A percentile compares a stretch with the other conserved stretches of the same genome.
Evolutionary conservation across 2,113 vertebrate genomes (phyloP).

Genomic region (Spea bombifrons): DNA sequence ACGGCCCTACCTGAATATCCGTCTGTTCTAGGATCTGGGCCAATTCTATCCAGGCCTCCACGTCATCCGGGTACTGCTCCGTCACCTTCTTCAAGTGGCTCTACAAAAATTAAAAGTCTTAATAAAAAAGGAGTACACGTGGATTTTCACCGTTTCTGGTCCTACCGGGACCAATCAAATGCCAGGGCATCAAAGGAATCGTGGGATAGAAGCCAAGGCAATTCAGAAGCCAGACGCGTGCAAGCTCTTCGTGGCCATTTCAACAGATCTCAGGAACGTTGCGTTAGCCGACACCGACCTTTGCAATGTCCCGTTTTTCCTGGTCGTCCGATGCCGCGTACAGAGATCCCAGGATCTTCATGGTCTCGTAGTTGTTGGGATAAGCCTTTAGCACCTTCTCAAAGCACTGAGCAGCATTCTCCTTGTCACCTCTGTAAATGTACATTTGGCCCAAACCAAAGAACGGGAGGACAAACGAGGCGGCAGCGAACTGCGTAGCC

Average conservation of each 20-base stretch:
- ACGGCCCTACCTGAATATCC: slow-evolving; percentile 81
- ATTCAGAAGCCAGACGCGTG: too few species aligned
- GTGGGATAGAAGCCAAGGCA: neutral
- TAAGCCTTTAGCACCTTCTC: slow-evolving; percentile 98
- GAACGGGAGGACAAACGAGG: slow-evolving; percentile 94
- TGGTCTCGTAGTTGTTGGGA: slow-evolving; percentile 98
- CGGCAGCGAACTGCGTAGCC: slow-evolving; percentile 96
- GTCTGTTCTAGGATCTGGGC: slow-evolving; percentile 97
- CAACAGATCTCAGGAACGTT: too few species aligned
- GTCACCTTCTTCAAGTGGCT: slow-evolving; percentile 97
- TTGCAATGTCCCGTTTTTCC: slow-evolving; percentile 94
- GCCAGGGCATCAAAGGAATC: neutral
- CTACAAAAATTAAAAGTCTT: slow-evolving; percentile 58
- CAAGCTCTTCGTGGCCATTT: too few species aligned
- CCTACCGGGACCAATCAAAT: too few species aligned
- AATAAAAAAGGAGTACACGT: slow-evolving; percentile 5
- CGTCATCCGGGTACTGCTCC: slow-evolving; percentile 96
- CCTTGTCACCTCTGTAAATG: slow-evolving; percentile 94
- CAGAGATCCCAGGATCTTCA: slow-evolving; percentile 98
- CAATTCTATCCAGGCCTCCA: slow-evolving; percentile 97
- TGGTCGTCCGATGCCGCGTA: slow-evolving; percentile 97
- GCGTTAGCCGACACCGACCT: slow-evolving; percentile 64
- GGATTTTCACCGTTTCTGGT: neutral
- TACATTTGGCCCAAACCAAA: slow-evolving; percentile 99
- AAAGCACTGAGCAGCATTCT: slow-evolving; percentile 97